Evolutionary conservation across 2,797 vertebrate genomes (phyloP), one percentile per base, ranked within the genome.

Genomic region (Sebastes flavidus): DNA sequence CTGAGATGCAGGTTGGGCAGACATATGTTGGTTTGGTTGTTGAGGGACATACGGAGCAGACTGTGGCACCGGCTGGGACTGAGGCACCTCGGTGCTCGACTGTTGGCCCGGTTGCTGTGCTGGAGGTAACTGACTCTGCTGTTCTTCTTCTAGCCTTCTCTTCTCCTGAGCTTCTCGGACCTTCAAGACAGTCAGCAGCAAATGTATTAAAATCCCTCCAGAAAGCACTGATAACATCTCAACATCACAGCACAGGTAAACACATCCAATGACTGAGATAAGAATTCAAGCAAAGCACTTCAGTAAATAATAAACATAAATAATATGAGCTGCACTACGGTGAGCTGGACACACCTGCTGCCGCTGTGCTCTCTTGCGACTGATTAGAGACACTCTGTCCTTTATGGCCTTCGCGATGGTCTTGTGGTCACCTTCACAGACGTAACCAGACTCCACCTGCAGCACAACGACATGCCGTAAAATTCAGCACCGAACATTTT

Each of bases 401-500:
- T 98, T 99, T 92, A 99, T 99, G 65, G 99, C 98, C 94, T 99
- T 99, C 1, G 99, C 98, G 90, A 99, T 99, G 25, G 98, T 99
- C 94, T 99, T 99, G 90, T 99, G 98, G 95, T 99, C 99, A 38
- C 98, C 98, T 81, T 99, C 99, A 76, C 95, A 98, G 87, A 99
- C 97, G 91, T 99, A 99, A 58, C 98, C 98, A 72, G 98, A 99
- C 68, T 99, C 99, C 78, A 99, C 99, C 99, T 99, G 87, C 13
- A 78, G 42, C 24, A 80, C 25, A 91, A 29, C 73, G 13, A 86
- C 29, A 74, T 16, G 1, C 67, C 2, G 12, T 18, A 67, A 4
- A 75, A 61, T 59, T 74, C 1, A 73, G 56, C 5, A 55, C 49
- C 49, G 1, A 60, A 29, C 5, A 29, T 52, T 38, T 70, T 3